Evolutionary conservation across 1,140 invertebrate genomes (phyloP), one percentile per base, ranked within the genome.

Genomic region (Portunus trituberculatus): DNA sequence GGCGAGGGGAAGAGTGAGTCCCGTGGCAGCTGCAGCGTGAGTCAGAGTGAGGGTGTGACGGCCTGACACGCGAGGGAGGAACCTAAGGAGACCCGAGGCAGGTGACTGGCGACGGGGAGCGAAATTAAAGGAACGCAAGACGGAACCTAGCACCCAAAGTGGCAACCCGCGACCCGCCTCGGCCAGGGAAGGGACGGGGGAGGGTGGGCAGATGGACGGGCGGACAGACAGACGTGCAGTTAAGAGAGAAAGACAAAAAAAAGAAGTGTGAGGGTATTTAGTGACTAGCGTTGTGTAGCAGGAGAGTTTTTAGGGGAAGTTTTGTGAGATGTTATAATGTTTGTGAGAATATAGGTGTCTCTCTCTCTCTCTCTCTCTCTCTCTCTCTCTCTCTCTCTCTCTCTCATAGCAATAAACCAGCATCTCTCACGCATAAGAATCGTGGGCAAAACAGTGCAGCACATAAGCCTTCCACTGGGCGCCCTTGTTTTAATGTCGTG

Each of bases 301-400:
- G 6, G 39, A 6, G 6, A 39, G 39, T 39, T 39, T 39, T 39
- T n/a, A 52, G 48, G 12, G 16, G 16, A 59, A 14, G 52, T 10
- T 59, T 59, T 59, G 52, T 14, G 16, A 59, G 52, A 59, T 59
- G 3, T 87, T 25, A 32, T 28, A n/a, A 32, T 87, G 84, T 16
- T 0, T 87, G 10, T 87, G 10, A 87, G 28, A 16, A 31, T 10
- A 87, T 32, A 20, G 0, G 14, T 32, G 39, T 76, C 67, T 76
- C 67, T 76, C 67, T 76, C 67, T 76, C 67, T 76, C 67, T 76
- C 67, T 76, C 67, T 76, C 67, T 76, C 67, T 76, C 67, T 76
- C 67, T 76, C 67, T 76, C 67, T 76, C 67, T 76, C 67, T 76
- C 67, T 76, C 20, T 76, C 67, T 14, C 12, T 14, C 52, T 59